Conservation (phyloP, 2,797 vertebrate species). For the Myotis pilosus region DNA sequence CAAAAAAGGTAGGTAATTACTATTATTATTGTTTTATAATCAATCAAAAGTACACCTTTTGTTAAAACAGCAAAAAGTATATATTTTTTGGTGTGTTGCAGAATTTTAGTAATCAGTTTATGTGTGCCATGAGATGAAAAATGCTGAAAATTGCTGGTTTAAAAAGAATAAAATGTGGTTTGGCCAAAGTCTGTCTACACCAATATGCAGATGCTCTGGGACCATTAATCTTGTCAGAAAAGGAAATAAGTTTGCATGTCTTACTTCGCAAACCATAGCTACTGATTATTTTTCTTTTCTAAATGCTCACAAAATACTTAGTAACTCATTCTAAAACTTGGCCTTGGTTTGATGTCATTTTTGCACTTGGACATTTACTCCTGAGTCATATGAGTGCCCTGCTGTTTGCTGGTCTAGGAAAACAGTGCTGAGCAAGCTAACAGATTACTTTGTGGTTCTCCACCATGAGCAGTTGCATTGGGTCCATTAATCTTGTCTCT, state of each 20-base stretch:
- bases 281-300: background rate
- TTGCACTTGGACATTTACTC: background rate
- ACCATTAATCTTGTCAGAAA: background rate
- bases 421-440: background rate
- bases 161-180: background rate
- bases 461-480: rapidly evolving
- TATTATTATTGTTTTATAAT: background rate
- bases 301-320: background rate
- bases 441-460: background rate
- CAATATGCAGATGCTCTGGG: no score
- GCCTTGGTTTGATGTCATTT: background rate
- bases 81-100: background rate
- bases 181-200: background rate
- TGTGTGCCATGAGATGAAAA: background rate
- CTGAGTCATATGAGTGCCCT: background rate
- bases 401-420: background rate
- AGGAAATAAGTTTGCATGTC: background rate
- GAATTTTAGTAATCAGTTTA: background rate
- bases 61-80: background rate
- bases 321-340: background rate
- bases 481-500: background rate
- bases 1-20: background rate
- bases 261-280: background rate
- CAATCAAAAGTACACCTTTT: background rate
- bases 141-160: background rate